phyloP scores from a whole-genome alignment of 2,888 invertebrate genomes.

The Aquatica leii region DNA sequence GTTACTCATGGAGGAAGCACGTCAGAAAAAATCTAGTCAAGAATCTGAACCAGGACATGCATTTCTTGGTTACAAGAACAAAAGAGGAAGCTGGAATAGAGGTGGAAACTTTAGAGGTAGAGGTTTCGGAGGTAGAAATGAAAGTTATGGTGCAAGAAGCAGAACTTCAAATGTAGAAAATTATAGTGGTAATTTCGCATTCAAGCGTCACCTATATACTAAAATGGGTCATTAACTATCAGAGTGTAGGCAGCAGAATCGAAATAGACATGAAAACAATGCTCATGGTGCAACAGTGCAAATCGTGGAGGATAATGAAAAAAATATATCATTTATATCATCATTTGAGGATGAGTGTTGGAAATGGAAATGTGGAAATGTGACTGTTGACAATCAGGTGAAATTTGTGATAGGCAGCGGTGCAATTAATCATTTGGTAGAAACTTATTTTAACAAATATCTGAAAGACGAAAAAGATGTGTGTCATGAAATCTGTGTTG shows the following conservation, averaged over 20 bases:
- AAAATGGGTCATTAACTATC: neutral
- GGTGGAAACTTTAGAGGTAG: too few species aligned
- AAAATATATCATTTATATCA: neutral
- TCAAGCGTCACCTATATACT: too few species aligned
- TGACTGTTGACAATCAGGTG: too few species aligned
- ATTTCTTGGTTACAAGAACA: too few species aligned
- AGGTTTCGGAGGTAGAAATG: too few species aligned
- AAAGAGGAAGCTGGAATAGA: too few species aligned
- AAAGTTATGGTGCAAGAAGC: too few species aligned
- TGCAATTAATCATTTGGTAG: conserved; percentile 39
- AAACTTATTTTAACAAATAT: conserved; percentile 19
- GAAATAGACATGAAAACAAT: too few species aligned
- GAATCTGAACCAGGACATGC: neutral
- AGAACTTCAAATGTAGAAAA: too few species aligned
- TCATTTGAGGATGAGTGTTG: neutral
- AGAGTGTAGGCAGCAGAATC: neutral
- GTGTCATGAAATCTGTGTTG: conserved; percentile 37
- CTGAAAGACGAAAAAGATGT: conserved; percentile 20
- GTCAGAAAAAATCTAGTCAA: conserved; percentile 14
- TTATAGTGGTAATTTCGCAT: too few species aligned
- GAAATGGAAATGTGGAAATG: too few species aligned
- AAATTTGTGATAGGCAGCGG: conserved; percentile 42
- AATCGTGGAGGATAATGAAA: neutral
- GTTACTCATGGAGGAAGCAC: conserved; percentile 20
- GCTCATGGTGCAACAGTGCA: too few species aligned